Evolutionary conservation across 1,140 invertebrate genomes (phyloP).

Genomic region (Zaprionus vittiger): DNA sequence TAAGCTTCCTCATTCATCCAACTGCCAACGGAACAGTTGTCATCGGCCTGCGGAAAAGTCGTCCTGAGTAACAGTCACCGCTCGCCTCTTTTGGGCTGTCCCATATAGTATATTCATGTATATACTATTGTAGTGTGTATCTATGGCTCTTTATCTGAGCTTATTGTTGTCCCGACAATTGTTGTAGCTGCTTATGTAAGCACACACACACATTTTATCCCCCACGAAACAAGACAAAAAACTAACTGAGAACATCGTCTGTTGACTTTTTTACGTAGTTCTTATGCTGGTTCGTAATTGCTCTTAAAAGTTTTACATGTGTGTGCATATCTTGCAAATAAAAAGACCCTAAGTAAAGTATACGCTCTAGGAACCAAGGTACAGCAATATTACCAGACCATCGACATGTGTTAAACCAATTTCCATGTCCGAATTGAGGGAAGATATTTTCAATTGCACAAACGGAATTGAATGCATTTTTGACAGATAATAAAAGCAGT

Average conservation of each 20-base stretch:
- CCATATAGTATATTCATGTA: not conserved
- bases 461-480: conserved; percentile 2
- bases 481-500: conserved; percentile 6
- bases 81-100: not conserved
- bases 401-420: conserved; percentile 3
- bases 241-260: conserved; percentile 1
- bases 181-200: conserved; percentile 6
- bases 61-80: conserved; percentile 1
- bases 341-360: not conserved
- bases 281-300: conserved; percentile 1
- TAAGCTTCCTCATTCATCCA: conserved; percentile 20
- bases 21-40: conserved; percentile 29
- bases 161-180: conserved; percentile 10
- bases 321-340: not conserved
- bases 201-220: not conserved
- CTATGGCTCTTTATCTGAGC: conserved; percentile 8
- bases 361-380: not conserved
- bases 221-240: not conserved
- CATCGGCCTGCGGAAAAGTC: conserved; percentile 18
- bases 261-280: conserved; percentile 1
- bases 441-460: conserved; percentile 2
- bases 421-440: not conserved
- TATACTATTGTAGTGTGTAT: conserved; percentile 8
- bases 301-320: not conserved
- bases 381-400: not conserved